A percentile compares a stretch with the other conserved stretches of the same genome.
Conservation (phyloP, 2,113 vertebrate genomes). For the Aphyosemion australe region DNA sequence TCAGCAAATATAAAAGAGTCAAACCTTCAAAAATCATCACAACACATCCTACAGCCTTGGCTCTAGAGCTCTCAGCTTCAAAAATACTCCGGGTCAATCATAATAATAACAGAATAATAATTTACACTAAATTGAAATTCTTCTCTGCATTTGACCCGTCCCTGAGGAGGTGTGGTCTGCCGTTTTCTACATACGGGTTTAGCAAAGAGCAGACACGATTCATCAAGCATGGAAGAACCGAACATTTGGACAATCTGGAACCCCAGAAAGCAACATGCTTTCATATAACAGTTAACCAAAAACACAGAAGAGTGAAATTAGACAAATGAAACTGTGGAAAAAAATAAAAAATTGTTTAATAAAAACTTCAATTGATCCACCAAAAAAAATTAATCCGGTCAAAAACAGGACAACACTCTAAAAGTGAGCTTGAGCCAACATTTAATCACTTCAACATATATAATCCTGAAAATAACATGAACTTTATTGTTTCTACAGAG, state of each 20-base stretch:
- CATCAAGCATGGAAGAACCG: not conserved
- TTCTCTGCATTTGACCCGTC: too few relatives aligned
- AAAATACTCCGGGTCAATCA: slow-evolving; percentile 11
- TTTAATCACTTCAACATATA: not conserved
- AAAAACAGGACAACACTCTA: too few relatives aligned
- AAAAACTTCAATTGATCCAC: too few relatives aligned
- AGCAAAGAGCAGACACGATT: slow-evolving; percentile 26
- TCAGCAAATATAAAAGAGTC: not conserved
- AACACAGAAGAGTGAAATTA: not conserved
- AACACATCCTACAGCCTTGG: not conserved
- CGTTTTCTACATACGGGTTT: slow-evolving; percentile 32
- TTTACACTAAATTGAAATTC: too few relatives aligned
- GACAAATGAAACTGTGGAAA: not conserved
- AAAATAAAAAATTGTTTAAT: too few relatives aligned
- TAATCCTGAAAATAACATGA: not conserved
- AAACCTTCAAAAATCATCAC: not conserved
- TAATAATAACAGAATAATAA: too few relatives aligned
- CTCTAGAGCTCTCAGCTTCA: not conserved
- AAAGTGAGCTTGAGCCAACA: not conserved
- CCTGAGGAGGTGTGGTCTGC: too few relatives aligned
- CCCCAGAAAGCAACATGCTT: not conserved
- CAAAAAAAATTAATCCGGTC: too few relatives aligned
- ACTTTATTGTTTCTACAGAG: not conserved
- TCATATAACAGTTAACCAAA: not conserved
- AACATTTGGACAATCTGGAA: not conserved